Evolutionary conservation across 1,140 invertebrate genomes (phyloP), one percentile per base, ranked within the genome.

Genomic region (Chlorops oryzae): DNA sequence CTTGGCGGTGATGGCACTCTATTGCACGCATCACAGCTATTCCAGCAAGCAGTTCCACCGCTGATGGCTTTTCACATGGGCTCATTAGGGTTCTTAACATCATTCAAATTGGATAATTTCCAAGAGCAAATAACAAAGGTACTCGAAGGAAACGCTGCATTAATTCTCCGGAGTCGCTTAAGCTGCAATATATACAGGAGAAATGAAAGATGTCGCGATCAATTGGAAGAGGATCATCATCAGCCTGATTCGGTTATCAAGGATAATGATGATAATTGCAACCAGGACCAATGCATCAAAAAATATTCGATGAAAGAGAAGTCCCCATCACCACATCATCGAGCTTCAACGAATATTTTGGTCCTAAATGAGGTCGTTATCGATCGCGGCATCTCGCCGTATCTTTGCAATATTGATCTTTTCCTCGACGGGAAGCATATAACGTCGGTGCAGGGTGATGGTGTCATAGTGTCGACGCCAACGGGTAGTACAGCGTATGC

Each of bases 11-110:
- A 98, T 73, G 94, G 94, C n/a, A 98, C 94, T 0, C 73, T 97
- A 1, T 73, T 98, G 0, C 95, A 98, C 69, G 94, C 93, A 38
- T 94, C 91, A 61, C 86, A 93, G 12, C 74, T 98, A 18, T 98
- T 97, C 63, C 81, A 96, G 83, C 85, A 93, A 80, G 95, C 91
- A n/a, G 92, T 96, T 37, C 94, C 94, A 27, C 94, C 94, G 6
- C 89, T 97, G 7, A 96, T 97, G 92, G 92, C 94, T 41, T 98
- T 97, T 75, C 92, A 98, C 73, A 79, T 96, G 51, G 94, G 93
- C 17, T 96, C 92, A 1, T 75, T 98, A 23, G 93, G 94, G 1
- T 97, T 98, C 71, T 79, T 98, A 1, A 96, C 93, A 7, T 92
- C 93, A 3, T 96, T 96, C 74, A 86, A 90, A 69, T 95, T 96